Percentiles rank a stretch among this genome's conserved stretches.
phyloP scores from a whole-genome alignment of 2,888 invertebrate genomes.

The Drosophila mercatorum region DNA sequence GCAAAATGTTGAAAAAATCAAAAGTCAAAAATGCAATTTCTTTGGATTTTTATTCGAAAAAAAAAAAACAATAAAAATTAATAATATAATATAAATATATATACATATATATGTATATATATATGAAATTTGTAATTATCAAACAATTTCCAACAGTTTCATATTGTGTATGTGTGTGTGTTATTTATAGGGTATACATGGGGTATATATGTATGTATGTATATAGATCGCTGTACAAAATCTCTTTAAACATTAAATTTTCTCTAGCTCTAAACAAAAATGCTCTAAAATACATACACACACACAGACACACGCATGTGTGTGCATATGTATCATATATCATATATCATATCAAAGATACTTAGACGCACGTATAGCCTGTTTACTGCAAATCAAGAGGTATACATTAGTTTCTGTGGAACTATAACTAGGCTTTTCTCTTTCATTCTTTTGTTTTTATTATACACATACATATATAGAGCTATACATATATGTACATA shows the following conservation, averaged over 20 bases:
- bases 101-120: conserved; percentile 5
- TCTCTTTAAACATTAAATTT: conserved; percentile 43
- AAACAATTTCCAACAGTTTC: conserved; percentile 41
- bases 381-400: conserved; percentile 50
- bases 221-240: conserved; percentile 52
- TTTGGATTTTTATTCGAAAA: conserved; percentile 50
- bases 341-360: conserved; percentile 32
- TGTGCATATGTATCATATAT: conserved; percentile 9
- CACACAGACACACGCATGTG: background rate
- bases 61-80: conserved; percentile 37
- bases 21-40: conserved; percentile 31
- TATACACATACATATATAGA: conserved; percentile 24
- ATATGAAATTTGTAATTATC: conserved; percentile 46
- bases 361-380: conserved; percentile 28
- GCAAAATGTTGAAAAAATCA: conserved; percentile 32
- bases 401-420: conserved; percentile 38
- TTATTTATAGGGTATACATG: conserved; percentile 27
- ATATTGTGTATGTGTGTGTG: background rate
- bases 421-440: conserved; percentile 43
- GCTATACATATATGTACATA: conserved; percentile 17
- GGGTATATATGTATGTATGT: conserved; percentile 16
- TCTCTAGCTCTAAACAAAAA: conserved; percentile 55
- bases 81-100: conserved; percentile 13
- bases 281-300: conserved; percentile 54
- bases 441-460: background rate